A percentile compares a stretch with the other conserved stretches of the same genome.
Conservation (phyloP, 1,140 invertebrate species). For the Samia ricini region DNA sequence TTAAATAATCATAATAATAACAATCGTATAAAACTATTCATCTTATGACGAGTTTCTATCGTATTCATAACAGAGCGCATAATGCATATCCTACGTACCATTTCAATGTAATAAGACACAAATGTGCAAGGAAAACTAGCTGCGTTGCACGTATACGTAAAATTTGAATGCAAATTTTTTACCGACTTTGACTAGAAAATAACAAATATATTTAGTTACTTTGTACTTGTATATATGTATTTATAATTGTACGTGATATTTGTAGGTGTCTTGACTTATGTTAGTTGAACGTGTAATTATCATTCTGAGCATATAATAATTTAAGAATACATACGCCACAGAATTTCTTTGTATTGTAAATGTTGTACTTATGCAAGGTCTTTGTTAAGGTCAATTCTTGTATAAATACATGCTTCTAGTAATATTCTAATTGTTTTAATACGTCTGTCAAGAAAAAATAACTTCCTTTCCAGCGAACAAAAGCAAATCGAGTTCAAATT, state of each 20-base stretch:
- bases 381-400: background rate
- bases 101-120: constrained; percentile 23
- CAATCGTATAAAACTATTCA: too few species aligned
- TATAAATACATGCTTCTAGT: background rate
- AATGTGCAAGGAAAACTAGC: constrained; percentile 42
- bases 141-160: constrained; percentile 9
- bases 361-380: background rate
- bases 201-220: constrained; percentile 14
- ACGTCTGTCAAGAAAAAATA: background rate
- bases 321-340: background rate
- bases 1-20: too few species aligned
- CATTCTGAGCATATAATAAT: background rate
- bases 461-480: background rate
- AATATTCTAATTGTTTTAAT: background rate
- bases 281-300: background rate
- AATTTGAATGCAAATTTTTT: constrained; percentile 25
- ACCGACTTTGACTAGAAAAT: constrained; percentile 27
- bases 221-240: background rate
- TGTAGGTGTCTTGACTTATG: background rate
- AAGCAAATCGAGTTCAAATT: too few species aligned
- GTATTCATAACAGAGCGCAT: too few species aligned
- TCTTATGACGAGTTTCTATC: too few species aligned
- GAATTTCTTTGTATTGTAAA: background rate
- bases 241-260: background rate
- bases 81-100: background rate